phyloP scores from a whole-genome alignment of 2,797 vertebrate species.

The Sphaeramia orbicularis region DNA sequence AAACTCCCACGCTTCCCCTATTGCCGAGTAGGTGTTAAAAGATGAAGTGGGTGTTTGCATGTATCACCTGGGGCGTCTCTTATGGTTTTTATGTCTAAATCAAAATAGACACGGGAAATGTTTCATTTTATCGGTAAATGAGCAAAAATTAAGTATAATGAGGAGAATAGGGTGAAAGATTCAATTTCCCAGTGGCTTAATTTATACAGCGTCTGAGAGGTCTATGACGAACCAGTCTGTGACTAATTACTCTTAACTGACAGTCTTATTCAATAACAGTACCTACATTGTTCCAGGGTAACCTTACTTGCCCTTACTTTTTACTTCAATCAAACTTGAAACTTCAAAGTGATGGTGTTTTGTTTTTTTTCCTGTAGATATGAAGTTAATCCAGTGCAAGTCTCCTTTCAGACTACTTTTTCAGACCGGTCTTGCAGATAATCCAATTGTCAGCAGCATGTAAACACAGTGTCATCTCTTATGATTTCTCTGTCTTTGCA shows the following conservation, averaged over 20 bases:
- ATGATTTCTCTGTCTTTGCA: slow-evolving; percentile 32
- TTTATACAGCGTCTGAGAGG: slow-evolving; percentile 45
- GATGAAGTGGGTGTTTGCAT: slow-evolving; percentile 56
- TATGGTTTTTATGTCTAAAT: slow-evolving; percentile 59
- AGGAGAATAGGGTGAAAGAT: slow-evolving; percentile 49
- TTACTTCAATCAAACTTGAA: slow-evolving; percentile 40
- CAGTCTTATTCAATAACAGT: slow-evolving; percentile 31
- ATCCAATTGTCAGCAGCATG: slow-evolving; percentile 43
- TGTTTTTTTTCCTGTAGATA: slow-evolving; percentile 18
- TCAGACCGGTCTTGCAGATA: slow-evolving; percentile 32
- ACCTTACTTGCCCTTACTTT: slow-evolving; percentile 22
- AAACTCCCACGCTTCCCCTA: slow-evolving; percentile 53
- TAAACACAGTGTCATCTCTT: slow-evolving; percentile 42
- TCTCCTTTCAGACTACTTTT: slow-evolving; percentile 25
- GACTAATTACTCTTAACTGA: slow-evolving; percentile 61
- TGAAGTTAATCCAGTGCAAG: slow-evolving; percentile 33
- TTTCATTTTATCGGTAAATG: slow-evolving; percentile 58
- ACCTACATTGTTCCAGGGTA: slow-evolving; percentile 12
- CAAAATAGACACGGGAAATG: slow-evolving; percentile 53
- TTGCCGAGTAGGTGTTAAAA: slow-evolving; percentile 54
- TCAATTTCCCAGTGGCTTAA: slow-evolving; percentile 52
- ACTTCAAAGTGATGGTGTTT: slow-evolving; percentile 56
- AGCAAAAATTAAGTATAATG: slow-evolving; percentile 56
- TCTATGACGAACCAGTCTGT: slow-evolving; percentile 56
- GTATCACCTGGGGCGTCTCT: slow-evolving; percentile 63